Conservation (phyloP, 2,797 vertebrate genomes). For the Sebastes steindachneri region DNA sequence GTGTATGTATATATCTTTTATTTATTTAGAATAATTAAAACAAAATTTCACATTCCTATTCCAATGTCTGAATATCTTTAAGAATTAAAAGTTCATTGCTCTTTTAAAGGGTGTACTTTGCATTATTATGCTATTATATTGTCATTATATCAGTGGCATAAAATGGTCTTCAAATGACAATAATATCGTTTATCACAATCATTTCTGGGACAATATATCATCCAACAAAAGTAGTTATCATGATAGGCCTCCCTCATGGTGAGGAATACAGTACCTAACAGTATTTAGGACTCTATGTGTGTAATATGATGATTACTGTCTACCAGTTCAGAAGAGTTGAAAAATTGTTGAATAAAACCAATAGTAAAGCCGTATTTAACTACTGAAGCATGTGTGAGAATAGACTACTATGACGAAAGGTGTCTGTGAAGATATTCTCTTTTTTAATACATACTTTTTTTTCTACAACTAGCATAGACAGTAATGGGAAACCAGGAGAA, state of each 20-base stretch:
- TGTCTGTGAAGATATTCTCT: neutral
- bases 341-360: neutral
- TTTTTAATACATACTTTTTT: neutral
- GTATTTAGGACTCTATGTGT: neutral
- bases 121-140: too few relatives aligned
- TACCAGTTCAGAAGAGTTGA: neutral
- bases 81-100: too few relatives aligned
- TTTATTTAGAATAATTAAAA: too few relatives aligned
- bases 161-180: too few relatives aligned
- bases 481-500: neutral
- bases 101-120: too few relatives aligned
- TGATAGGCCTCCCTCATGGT: neutral
- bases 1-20: too few relatives aligned
- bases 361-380: neutral
- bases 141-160: too few relatives aligned
- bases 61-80: too few relatives aligned
- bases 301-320: neutral
- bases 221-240: too few relatives aligned
- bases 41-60: too few relatives aligned
- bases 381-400: neutral
- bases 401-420: neutral
- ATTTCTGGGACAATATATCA: too few relatives aligned
- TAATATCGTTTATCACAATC: accelerated
- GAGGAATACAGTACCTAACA: neutral
- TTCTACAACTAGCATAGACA: neutral